Evolutionary conservation across 92 coral and sea anemone species (phyloP), one percentile per base, ranked within the genome.

Genomic region (Porites divaricata): DNA sequence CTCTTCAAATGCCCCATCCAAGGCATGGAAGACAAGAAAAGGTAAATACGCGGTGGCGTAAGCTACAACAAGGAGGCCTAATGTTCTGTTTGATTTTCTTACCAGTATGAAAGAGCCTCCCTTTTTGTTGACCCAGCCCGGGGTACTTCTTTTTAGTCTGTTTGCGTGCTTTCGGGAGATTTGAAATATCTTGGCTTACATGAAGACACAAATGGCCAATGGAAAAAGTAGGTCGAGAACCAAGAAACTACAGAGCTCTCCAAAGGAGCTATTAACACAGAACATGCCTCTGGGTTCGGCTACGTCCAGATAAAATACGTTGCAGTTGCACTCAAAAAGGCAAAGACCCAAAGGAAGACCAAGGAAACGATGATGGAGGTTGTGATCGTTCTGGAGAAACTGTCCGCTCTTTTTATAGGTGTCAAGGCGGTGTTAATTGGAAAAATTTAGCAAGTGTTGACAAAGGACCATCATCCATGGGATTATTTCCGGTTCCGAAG

Each of bases 51-150:
- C 45, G 0, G 86, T 6, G 50, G 87, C 84, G 64, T 86, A 90
- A 2, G 79, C 71, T n/a, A 90, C 93, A 64, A 90, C 87, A 4
- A 90, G 70, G 51, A 81, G 70, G 61, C 85, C 76, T 20, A 90
- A 20, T 12, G 93, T 90, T 35, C 61, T 90, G 1, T 64, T 51
- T 26, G 89, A 86, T 72, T 88, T 88, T 61, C 79, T 81, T 69
- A 1, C 48, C 58, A 4, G 11, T 26, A 24, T 54, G 8, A 48
- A 45, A 70, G 24, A 20, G 25, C 21, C 13, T 7, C 15, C 16
- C 56, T 21, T 19, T 45, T 58, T 5, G 4, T 14, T 6, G 58
- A 15, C 21, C 85, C 78, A 81, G 1, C 59, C 52, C 8, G 57
- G 56, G 58, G 85, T 56, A n/a, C 59, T 21, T 53, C 2, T 53